Evolutionary conservation across 2,113 vertebrate genomes (phyloP), one percentile per base, ranked within the genome.

Genomic region (Callionymus lyra): DNA sequence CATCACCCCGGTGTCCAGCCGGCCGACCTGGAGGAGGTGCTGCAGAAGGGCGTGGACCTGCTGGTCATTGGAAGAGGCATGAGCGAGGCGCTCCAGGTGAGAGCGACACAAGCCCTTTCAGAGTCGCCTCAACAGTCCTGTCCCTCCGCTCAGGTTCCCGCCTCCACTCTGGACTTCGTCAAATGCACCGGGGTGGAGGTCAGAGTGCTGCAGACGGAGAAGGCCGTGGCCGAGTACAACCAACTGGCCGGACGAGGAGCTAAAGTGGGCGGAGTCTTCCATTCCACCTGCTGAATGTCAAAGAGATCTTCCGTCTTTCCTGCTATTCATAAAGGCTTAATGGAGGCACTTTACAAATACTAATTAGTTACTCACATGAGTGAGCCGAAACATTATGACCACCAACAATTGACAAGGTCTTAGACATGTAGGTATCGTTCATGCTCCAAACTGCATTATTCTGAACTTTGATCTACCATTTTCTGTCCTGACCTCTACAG

Each of bases 1-100:
- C 95, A 98, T 69, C 50, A 79, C 55, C 93, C 94, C 2, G 93
- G 95, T 38, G 94, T 98, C 2, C 95, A 98, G 16, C 90, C 93
- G 2, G 87, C 92, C 13, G 93, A 98, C 21, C 73, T 95, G 49
- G 91, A 98, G 50, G 95, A 98, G 80, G 84, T 98, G 12, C 64
- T 90, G 45, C 78, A 76, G 68, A 91, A 89, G 47, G 91, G 89
- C 0, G 77, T 90, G 1, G 65, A 88, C 44, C 80, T 81, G 0
- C 27, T 98, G 56, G 90, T 98, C 9, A 98, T 98, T 1, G 95
- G 95, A 38, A 78, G 90, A 58, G 94, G 95, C 34, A 97, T 97
- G 95, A 91, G 61, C 0, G 90, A 94, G 76, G 91, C 88, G 16
- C 74, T 98, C 61, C 91, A 97, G 92, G 95, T 97, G 65, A 62